Conservation (phyloP, 2,797 vertebrate genomes). For the Carcharodon carcharias region DNA sequence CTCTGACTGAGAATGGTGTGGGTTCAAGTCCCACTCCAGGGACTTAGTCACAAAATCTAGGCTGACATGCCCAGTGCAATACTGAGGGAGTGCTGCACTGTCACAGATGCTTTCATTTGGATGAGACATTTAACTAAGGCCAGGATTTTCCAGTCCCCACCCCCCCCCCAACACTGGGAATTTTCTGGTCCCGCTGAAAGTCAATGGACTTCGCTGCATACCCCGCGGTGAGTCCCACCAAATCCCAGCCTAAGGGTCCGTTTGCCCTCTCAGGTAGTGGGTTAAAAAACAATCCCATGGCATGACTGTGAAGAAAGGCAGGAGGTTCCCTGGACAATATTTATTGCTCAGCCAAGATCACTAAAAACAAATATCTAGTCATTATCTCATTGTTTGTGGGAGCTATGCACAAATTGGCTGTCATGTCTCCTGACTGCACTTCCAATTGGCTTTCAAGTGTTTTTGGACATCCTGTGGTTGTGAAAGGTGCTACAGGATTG, state of each 20-base stretch:
- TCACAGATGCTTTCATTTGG: background rate
- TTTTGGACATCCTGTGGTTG: too few relatives aligned
- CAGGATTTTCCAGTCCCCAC: too few relatives aligned
- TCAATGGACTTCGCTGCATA: too few relatives aligned
- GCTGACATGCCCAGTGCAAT: background rate
- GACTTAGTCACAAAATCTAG: background rate
- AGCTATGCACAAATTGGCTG: background rate
- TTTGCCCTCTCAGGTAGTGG: background rate
- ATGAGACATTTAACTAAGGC: background rate
- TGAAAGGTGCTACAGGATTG: background rate
- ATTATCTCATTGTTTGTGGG: background rate
- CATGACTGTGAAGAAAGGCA: background rate
- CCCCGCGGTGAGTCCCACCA: too few relatives aligned
- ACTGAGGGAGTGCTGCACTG: background rate
- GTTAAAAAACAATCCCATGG: background rate
- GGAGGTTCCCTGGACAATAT: background rate
- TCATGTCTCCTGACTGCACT: background rate
- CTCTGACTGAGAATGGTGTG: background rate
- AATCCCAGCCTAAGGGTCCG: background rate
- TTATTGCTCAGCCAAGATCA: background rate
- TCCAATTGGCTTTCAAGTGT: too few relatives aligned
- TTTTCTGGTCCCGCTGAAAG: too few relatives aligned
- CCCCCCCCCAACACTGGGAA: too few relatives aligned
- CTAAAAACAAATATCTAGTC: background rate
- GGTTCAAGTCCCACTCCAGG: background rate